Base-by-base conservation (phyloP, 2,113 vertebrate species). In the Xiphophorus couchianus region DNA sequence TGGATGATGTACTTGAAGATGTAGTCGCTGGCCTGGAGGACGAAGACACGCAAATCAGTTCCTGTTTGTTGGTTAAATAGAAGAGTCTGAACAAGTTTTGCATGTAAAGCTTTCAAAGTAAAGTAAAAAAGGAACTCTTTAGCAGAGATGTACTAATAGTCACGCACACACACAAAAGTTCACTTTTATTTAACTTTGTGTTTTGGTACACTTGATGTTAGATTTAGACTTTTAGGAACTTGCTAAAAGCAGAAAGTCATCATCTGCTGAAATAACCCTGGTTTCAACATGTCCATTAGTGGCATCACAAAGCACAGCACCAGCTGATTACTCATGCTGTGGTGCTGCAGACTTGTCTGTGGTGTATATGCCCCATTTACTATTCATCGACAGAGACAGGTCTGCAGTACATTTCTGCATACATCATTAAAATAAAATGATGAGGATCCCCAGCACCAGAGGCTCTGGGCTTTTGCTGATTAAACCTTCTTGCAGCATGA, bases 1-100 rank as follows among this genome's bases (percentile, higher is more conserved):
- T 98, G 98, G 86, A 99, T 95, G 67, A 99, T 99, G 74, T 98
- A 99, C 88, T 99, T 99, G 90, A 99, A 99, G 88, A 99, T 98
- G 91, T 99, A 99, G 87, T 99, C 97, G 25, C 93, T 94, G 63
- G 94, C 93, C 94, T 95, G 78, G 31, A 63, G 71, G 48, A 69
- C 2, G 58, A 15, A 27, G 31, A 63, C 33, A 27, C 35, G 1
- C 39, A 1, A 31, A 29, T 17, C 19, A 62, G 35, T 79, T 10
- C 39, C 68, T 65, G 13, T 39, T 58, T 69, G 44, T 35, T 3
- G 1, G 9, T 27, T 27, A 60, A 37, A 75, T 60, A 58, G 7
- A n/a, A 25, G 7, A 58, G 4, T 11, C 51, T 58, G 19, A 10
- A 10, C 8, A 25, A 2, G 25, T 58, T 58, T n/a, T 25, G 25